Evolutionary conservation across 2,113 vertebrate genomes (phyloP), one percentile per base, ranked within the genome.

Genomic region (Equus quagga): DNA sequence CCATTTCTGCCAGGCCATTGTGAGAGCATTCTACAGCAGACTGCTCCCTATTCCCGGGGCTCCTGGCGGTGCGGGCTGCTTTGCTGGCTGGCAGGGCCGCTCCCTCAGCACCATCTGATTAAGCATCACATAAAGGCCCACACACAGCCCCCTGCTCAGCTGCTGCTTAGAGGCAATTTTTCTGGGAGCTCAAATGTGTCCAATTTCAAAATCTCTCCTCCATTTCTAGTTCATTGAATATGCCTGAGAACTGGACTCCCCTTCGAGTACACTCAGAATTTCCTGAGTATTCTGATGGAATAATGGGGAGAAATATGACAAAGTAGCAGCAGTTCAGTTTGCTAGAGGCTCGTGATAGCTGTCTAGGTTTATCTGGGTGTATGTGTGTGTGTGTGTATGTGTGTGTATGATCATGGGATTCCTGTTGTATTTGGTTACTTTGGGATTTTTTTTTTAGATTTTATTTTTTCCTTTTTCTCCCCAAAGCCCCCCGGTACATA

Each of bases 1-100:
- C 98, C 98, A 98, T 99, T 99, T 98, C 98, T 99, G 97, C 98
- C 98, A 98, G 31, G 89, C 97, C 95, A 96, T 96, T 97, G 98
- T 97, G 96, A 98, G 97, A 96, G 96, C 78, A 92, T 98, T 70
- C 94, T n/a, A 36, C 65, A 96, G 97, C 94, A 97, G 97, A 94
- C 96, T 97, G 97, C 92, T 96, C 76, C 62, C 94, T 97, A 94
- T 91, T 87, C 97, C 85, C 28, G 44, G 78, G 94, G 80, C 96
- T 96, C 92, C 56, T 70, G 89, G 86, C 1, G 46, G 73, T 67
- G 70, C 44, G 62, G 89, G 62, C 79, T 94, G 97, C 60, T 14
- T 21, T 31, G 67, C 75, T 69, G 7, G 62, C 70, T 97, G 91
- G 51, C 58, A 58, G 58, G 36, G 44, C 36, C 49, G 86, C 95